Conservation (phyloP, 2,113 vertebrate genomes). For the Forbesichthys papilliferus region DNA sequence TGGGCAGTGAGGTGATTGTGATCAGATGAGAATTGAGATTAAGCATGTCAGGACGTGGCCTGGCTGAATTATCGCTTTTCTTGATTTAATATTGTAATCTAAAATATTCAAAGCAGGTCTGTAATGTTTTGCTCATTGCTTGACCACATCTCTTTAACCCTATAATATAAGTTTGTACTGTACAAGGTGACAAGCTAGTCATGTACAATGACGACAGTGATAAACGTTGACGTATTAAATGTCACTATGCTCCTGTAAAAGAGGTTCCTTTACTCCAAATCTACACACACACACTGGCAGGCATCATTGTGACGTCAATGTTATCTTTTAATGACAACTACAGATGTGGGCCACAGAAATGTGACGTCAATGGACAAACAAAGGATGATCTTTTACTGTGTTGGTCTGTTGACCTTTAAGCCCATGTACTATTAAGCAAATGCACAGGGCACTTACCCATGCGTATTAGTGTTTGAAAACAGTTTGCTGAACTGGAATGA, state of each 20-base stretch:
- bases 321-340: constrained; percentile 29
- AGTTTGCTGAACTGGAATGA: not conserved
- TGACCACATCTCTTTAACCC: too few species aligned
- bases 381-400: constrained; percentile 34
- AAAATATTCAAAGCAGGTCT: not conserved
- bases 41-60: too few species aligned
- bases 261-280: too few species aligned
- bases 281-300: too few species aligned
- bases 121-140: not conserved
- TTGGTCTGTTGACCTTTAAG: constrained; percentile 32
- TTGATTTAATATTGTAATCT: too few species aligned
- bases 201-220: not conserved
- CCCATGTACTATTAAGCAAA: constrained; percentile 22
- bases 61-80: too few species aligned
- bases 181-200: too few species aligned
- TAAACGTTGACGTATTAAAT: not conserved
- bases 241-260: not conserved
- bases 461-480: constrained; percentile 9
- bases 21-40: too few species aligned
- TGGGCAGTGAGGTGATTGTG: too few species aligned
- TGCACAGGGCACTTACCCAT: constrained; percentile 10
- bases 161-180: too few species aligned
- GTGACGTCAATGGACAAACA: constrained; percentile 31
- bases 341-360: constrained; percentile 15
- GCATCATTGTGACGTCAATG: constrained; percentile 29